phyloP scores from a whole-genome alignment of 2,113 vertebrate species.

The Manacus vitellinus region DNA sequence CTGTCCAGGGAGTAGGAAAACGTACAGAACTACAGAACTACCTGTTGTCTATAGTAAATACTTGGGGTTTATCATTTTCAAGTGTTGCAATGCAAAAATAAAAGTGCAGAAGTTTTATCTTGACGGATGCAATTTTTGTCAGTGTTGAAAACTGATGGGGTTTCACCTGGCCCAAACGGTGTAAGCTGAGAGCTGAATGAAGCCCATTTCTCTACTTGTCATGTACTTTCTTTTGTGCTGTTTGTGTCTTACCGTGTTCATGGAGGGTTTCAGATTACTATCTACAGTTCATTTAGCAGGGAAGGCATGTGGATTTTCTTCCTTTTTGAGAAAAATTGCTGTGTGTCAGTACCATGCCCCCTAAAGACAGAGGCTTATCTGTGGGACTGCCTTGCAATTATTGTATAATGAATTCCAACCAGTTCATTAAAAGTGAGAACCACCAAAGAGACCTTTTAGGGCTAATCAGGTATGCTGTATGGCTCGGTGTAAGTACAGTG shows the following conservation, averaged over 20 bases:
- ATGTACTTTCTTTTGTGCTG: neutral
- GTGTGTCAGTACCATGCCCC: neutral
- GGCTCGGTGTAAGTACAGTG: neutral
- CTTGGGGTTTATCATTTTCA: neutral
- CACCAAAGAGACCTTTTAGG: constrained; percentile 62
- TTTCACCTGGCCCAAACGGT: neutral
- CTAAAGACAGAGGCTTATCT: constrained; percentile 48
- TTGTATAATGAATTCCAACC: constrained; percentile 57
- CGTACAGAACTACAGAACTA: neutral
- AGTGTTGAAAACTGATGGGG: neutral
- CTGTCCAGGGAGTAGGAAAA: neutral
- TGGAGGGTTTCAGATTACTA: constrained; percentile 10
- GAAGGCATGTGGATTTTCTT: neutral
- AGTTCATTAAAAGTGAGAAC: constrained; percentile 68
- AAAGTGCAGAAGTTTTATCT: neutral
- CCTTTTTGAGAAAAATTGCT: neutral
- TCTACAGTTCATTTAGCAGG: constrained; percentile 2
- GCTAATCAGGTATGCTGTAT: constrained; percentile 42
- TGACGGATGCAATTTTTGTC: neutral
- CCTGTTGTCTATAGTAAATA: neutral
- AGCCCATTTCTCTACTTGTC: neutral
- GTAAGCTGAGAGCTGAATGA: neutral
- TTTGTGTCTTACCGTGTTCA: neutral
- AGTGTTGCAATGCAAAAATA: neutral
- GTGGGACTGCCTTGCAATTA: constrained; percentile 53